Evolutionary conservation across 1,140 invertebrate genomes (phyloP).

Genomic region (Lordiphosa collinella): DNA sequence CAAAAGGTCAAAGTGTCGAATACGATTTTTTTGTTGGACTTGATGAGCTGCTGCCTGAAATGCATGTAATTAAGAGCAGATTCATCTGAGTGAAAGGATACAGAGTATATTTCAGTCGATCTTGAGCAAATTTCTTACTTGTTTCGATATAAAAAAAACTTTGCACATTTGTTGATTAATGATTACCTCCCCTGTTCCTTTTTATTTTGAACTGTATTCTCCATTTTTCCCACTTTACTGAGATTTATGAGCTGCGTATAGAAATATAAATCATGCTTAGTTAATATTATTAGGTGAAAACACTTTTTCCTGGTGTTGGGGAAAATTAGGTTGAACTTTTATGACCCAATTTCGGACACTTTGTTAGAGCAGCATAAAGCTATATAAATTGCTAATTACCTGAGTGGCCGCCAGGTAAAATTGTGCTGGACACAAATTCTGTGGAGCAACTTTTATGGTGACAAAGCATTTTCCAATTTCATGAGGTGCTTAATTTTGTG

Average conservation of each 20-base stretch:
- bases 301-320: conserved; percentile 21
- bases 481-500: conserved; percentile 16
- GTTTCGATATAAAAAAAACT: not conserved
- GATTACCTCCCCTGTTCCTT: too few relatives aligned
- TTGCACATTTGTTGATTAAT: not conserved
- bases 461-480: conserved; percentile 56
- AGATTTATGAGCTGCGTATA: conserved; percentile 59
- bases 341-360: conserved; percentile 29
- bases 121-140: too few relatives aligned
- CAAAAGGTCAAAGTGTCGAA: conserved; percentile 59
- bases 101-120: too few relatives aligned
- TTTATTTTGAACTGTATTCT: too few relatives aligned
- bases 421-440: conserved; percentile 19
- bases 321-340: conserved; percentile 24
- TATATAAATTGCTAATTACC: conserved; percentile 72
- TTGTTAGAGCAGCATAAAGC: conserved; percentile 50
- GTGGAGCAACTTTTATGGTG: conserved; percentile 26
- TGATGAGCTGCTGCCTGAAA: conserved; percentile 1
- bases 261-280: conserved; percentile 67
- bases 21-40: not conserved
- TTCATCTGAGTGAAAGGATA: not conserved
- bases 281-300: conserved; percentile 66
- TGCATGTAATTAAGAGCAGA: conserved; percentile 51
- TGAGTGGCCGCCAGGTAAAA: conserved; percentile 35
- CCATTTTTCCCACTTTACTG: not conserved